Conservation (phyloP, 2,113 vertebrate genomes). For the Triplophysa tibetana region DNA sequence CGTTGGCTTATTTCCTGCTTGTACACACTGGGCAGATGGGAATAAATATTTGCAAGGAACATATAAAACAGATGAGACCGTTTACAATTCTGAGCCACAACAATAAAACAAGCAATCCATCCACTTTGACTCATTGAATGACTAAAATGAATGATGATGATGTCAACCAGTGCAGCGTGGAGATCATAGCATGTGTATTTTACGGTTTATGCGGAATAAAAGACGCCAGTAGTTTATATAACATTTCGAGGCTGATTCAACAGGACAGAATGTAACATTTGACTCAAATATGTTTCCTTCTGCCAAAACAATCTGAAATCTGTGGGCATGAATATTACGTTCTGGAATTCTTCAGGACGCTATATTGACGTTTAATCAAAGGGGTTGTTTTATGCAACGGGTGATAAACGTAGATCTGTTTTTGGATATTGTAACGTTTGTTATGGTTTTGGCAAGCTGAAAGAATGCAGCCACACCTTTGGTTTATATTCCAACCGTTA, state of each 20-base stretch:
- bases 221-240: background rate
- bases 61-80: slow-evolving; percentile 31
- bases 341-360: background rate
- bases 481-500: background rate
- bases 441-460: background rate
- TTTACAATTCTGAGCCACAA: slow-evolving; percentile 42
- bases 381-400: slow-evolving; percentile 1
- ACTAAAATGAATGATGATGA: slow-evolving; percentile 6
- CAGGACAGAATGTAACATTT: background rate
- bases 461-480: slow-evolving; percentile 25
- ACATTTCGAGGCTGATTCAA: background rate
- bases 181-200: slow-evolving; percentile 10
- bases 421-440: slow-evolving; percentile 4
- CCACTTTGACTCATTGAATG: slow-evolving; percentile 24
- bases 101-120: slow-evolving; percentile 16
- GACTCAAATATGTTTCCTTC: background rate
- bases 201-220: background rate
- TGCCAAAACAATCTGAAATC: background rate
- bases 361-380: background rate
- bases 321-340: background rate
- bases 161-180: background rate
- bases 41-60: slow-evolving; percentile 47
- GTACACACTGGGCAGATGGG: slow-evolving; percentile 42
- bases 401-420: slow-evolving; percentile 6
- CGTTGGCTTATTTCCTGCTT: slow-evolving; percentile 42